Evolutionary conservation across 2,888 invertebrate genomes (phyloP).

Genomic region (Oconnorella tubifera): DNA sequence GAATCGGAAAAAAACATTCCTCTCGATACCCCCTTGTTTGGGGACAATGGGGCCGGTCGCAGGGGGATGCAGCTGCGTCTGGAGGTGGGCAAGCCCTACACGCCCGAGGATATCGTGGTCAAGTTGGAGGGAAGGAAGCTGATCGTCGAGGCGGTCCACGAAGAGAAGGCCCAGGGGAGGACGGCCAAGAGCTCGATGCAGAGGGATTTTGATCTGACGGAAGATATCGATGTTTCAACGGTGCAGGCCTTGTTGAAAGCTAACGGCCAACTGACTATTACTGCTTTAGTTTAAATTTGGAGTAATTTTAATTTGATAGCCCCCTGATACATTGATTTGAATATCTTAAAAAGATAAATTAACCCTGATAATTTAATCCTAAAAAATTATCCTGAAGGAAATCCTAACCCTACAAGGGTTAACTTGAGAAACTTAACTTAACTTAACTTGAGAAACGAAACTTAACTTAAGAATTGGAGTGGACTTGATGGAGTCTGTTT

Average conservation of each 20-base stretch:
- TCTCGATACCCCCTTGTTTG: slow-evolving; percentile 24
- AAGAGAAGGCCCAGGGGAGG: slow-evolving; percentile 20
- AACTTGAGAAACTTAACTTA: too few species aligned
- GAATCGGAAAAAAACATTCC: slow-evolving; percentile 9
- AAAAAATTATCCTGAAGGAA: too few species aligned
- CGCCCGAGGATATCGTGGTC: slow-evolving; percentile 29
- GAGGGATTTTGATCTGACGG: slow-evolving; percentile 28
- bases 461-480: too few species aligned
- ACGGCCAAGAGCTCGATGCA: slow-evolving; percentile 28
- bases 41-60: slow-evolving; percentile 6
- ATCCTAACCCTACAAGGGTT: too few species aligned
- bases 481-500: too few species aligned
- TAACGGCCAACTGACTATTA: slow-evolving; percentile 21
- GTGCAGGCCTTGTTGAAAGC: slow-evolving; percentile 25
- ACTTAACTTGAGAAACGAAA: too few species aligned
- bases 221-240: slow-evolving; percentile 27
- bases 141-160: slow-evolving; percentile 27
- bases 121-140: slow-evolving; percentile 28
- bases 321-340: too few species aligned
- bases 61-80: slow-evolving; percentile 24
- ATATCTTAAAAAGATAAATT: too few species aligned
- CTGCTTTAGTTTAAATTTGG: slow-evolving; percentile 15
- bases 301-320: too few species aligned
- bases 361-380: too few species aligned
- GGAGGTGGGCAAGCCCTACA: slow-evolving; percentile 27